Evolutionary conservation across 1,140 invertebrate species (phyloP).

Genomic region (Eciton burchellii): DNA sequence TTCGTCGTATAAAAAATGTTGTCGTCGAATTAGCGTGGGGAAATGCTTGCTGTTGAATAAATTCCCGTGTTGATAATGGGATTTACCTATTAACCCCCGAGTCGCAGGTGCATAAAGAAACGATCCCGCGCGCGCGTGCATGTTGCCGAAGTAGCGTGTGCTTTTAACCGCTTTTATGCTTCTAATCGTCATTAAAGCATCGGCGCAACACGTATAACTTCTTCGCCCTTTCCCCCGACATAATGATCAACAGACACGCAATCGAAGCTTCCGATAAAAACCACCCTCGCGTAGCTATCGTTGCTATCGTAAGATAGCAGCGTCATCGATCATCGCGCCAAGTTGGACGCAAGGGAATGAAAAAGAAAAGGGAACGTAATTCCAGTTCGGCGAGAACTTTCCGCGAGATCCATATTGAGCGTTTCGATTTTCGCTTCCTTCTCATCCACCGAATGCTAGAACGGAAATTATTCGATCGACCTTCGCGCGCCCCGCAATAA

Average conservation of each 20-base stretch:
- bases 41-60: too few relatives aligned
- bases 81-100: constrained; percentile 9
- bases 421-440: too few relatives aligned
- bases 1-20: too few relatives aligned
- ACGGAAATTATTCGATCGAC: constrained; percentile 10
- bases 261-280: constrained; percentile 24
- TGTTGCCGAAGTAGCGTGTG: background rate
- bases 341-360: background rate
- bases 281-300: background rate
- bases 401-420: too few relatives aligned
- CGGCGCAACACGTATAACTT: background rate
- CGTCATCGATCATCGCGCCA: background rate
- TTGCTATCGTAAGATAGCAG: background rate
- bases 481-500: background rate
- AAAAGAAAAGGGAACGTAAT: too few relatives aligned
- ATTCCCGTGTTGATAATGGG: constrained; percentile 17
- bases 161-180: constrained; percentile 24
- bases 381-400: too few relatives aligned
- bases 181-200: background rate
- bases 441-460: background rate
- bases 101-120: too few relatives aligned
- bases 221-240: background rate
- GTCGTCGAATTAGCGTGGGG: too few relatives aligned
- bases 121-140: too few relatives aligned
- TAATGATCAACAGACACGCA: constrained; percentile 16